Conservation (phyloP, 2,797 vertebrate genomes). For the Acanthopagrus latus region DNA sequence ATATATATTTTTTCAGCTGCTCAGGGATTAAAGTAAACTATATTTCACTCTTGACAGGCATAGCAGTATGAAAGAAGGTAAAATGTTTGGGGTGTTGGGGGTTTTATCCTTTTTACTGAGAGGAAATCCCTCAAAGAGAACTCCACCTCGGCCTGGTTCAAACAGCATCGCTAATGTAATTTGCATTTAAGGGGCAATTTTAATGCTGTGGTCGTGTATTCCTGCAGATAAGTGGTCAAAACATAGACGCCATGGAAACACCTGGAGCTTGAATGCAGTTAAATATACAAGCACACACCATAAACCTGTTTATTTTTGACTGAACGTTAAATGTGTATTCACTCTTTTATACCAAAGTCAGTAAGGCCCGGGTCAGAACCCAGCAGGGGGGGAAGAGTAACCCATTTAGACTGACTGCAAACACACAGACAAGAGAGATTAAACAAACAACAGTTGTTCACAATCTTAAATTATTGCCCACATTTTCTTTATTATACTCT, state of each 20-base stretch:
- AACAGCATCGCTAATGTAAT: conserved; percentile 48
- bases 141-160: conserved; percentile 29
- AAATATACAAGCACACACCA: not conserved
- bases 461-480: no score
- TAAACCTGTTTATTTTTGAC: not conserved
- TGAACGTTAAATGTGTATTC: not conserved
- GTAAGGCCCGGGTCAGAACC: not conserved
- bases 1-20: no score
- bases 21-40: conserved; percentile 67
- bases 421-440: not conserved
- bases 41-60: conserved; percentile 68
- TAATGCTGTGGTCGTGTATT: conserved; percentile 11
- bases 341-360: not conserved
- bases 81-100: conserved; percentile 48
- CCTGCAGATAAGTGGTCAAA: conserved; percentile 14
- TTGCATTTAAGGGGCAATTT: conserved; percentile 36
- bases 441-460: not conserved
- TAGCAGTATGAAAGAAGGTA: conserved; percentile 48
- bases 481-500: no score
- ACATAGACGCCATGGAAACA: conserved; percentile 1
- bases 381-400: not conserved
- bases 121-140: conserved; percentile 51
- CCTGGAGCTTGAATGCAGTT: not conserved
- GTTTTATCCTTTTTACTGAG: conserved; percentile 52
- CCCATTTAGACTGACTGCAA: not conserved